Base-by-base conservation (phyloP, 2,888 invertebrate genomes). In the Orthosia incerta region DNA sequence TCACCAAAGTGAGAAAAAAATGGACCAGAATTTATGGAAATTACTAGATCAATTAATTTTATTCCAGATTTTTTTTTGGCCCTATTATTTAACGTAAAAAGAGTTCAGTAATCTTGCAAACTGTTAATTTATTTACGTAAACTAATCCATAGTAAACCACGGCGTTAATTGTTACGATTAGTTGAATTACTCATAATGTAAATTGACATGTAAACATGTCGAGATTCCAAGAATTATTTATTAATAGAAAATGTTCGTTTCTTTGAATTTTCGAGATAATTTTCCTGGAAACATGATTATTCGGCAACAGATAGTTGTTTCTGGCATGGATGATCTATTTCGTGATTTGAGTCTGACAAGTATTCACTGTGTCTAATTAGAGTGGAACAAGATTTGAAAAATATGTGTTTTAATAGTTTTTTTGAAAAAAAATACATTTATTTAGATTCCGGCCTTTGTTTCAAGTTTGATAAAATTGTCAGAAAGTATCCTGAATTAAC, bases 201-300 rank as follows among this genome's bases (percentile, higher is more conserved):
- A 88, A 89, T 85, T 82, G 79, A 81, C 87, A 86, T 87, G 87
- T 88, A 87, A 88, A 88, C 86, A 88, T 71, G 64, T 86, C 67
- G 51, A 76, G 57, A 69, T 64, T 65, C n/a, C 20, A 20, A 31
- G 20, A 65, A 67, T 70, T 79, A 70, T 39, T 9, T 9, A 65
- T 73, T 70, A 63, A n/a, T 62, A 62, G 59, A 50, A 53, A 56
- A 62, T 72, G 50, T 46, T 61, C 5, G 50, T 31, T 45, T 50
- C 48, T 68, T 66, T 57, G 50, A 63, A 31, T 50, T 59, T 50
- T 76, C 26, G 48, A 56, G 31, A 39, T 13, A 5, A 50, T 31
- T 72, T 63, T 46, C 12, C 26, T n/a, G 13, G 2, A 57, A 68
- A 23, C 11, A 23, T 78, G 48, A 23, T 39, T 39, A 9, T 39